Conservation (phyloP, 2,888 invertebrate species). For the Sclerodermus sp. region DNA sequence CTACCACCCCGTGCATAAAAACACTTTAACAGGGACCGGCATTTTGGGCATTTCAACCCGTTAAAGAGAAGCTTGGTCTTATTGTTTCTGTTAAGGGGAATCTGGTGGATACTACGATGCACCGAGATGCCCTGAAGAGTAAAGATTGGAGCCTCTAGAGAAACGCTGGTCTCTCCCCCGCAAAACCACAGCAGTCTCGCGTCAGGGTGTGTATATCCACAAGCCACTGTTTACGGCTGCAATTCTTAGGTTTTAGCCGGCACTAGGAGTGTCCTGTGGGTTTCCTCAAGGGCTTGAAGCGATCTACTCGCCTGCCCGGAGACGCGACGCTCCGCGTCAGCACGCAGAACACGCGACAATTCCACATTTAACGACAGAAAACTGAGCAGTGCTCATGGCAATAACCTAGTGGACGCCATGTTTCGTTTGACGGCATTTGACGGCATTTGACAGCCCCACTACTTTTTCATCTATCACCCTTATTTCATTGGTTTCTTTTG, state of each 20-base stretch:
- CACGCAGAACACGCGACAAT: conserved; percentile 38
- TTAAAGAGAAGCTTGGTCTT: background rate
- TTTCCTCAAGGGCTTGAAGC: conserved; percentile 25
- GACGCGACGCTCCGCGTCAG: conserved; percentile 46
- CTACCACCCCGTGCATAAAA: conserved; percentile 35
- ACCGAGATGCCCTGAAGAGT: conserved; percentile 9
- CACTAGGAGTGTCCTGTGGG: conserved; percentile 17
- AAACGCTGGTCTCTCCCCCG: too few relatives aligned
- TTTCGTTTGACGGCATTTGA: conserved; percentile 36
- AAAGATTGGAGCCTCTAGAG: too few relatives aligned
- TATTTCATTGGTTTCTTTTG: too few relatives aligned
- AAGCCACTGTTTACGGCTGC: conserved; percentile 48
- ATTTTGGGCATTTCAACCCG: conserved; percentile 20
- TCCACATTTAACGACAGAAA: conserved; percentile 42
- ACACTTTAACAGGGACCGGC: conserved; percentile 38
- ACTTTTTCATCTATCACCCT: too few relatives aligned
- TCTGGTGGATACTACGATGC: too few relatives aligned
- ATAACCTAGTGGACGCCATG: conserved; percentile 55
- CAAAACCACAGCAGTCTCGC: conserved; percentile 28
- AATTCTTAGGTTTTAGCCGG: conserved; percentile 23
- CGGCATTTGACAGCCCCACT: conserved; percentile 22
- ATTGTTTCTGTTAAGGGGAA: background rate
- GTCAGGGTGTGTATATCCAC: conserved; percentile 52
- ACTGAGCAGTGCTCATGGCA: conserved; percentile 44
- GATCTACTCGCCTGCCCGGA: conserved; percentile 39